Percentiles rank a stretch among this genome's conserved stretches.
Evolutionary conservation across 2,888 invertebrate genomes (phyloP).

Genomic region (Drosophila demipolita): DNA sequence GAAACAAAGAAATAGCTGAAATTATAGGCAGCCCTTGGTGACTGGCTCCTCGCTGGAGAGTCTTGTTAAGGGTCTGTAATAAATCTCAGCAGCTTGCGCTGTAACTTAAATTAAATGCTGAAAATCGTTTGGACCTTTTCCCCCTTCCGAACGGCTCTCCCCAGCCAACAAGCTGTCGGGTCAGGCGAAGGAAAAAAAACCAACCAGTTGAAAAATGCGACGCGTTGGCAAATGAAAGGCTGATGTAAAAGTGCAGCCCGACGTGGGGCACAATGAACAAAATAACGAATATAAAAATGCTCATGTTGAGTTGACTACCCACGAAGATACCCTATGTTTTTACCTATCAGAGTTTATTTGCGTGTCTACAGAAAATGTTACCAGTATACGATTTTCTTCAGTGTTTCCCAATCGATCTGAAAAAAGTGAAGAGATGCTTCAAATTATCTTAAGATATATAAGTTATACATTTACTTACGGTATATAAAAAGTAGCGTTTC

Average conservation of each 20-base stretch:
- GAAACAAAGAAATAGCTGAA: slow-evolving; percentile 35
- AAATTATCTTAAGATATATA: neutral
- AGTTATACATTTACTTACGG: neutral
- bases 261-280: slow-evolving; percentile 44
- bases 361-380: neutral
- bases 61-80: slow-evolving; percentile 78
- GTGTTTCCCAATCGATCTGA: neutral
- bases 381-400: neutral
- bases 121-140: slow-evolving; percentile 68
- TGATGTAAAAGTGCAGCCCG: slow-evolving; percentile 53
- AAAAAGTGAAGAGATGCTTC: neutral
- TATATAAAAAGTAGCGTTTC: neutral
- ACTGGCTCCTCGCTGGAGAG: slow-evolving; percentile 18
- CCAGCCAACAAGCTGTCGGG: slow-evolving; percentile 17
- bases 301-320: neutral
- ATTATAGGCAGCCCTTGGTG: slow-evolving; percentile 25
- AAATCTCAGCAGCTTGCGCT: slow-evolving; percentile 78
- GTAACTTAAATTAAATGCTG: slow-evolving; percentile 82
- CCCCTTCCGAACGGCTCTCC: neutral
- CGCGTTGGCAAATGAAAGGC: slow-evolving; percentile 35
- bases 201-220: slow-evolving; percentile 68
- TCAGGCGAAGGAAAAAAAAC: slow-evolving; percentile 33
- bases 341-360: neutral
- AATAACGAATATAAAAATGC: slow-evolving; percentile 12
- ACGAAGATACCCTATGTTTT: neutral